Evolutionary conservation across 1,140 invertebrate genomes (phyloP).

Genomic region (Apolygus lucorum): DNA sequence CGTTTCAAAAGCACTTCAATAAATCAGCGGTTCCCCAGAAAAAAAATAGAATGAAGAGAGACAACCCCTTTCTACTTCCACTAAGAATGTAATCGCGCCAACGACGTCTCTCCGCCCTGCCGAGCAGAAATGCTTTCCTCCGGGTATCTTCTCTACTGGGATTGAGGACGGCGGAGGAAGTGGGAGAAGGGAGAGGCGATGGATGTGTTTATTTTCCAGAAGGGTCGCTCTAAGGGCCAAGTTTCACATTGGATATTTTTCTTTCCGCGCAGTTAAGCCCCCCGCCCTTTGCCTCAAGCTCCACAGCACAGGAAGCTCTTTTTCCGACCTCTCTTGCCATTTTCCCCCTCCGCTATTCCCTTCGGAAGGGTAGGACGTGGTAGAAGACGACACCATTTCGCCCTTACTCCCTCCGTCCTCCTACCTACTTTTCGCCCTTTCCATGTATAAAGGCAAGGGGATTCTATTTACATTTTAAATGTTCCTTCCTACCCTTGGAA

Average conservation of each 20-base stretch:
- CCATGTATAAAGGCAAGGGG: neutral
- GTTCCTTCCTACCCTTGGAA: neutral
- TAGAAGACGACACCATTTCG: neutral
- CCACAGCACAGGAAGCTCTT: neutral
- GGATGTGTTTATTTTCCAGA: constrained; percentile 16
- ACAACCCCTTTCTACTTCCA: too few relatives aligned
- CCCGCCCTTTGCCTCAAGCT: too few relatives aligned
- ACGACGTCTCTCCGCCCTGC: too few relatives aligned
- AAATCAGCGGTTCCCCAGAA: too few relatives aligned
- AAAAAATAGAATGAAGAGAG: too few relatives aligned
- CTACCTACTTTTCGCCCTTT: neutral
- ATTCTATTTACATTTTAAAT: constrained; percentile 14
- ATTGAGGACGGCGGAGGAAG: too few relatives aligned
- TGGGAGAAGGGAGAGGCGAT: neutral
- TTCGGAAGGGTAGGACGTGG: neutral
- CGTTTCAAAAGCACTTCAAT: too few relatives aligned
- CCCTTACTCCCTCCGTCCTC: neutral
- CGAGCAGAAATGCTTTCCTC: too few relatives aligned
- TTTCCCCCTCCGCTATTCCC: neutral
- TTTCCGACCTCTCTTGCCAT: neutral
- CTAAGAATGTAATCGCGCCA: too few relatives aligned
- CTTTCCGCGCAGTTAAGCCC: constrained; percentile 14
- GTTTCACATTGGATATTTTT: constrained; percentile 14
- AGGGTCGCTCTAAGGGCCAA: constrained; percentile 14
- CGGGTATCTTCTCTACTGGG: too few relatives aligned